Evolutionary conservation across 2,797 vertebrate species (phyloP).

Genomic region (Streptopelia turtur): DNA sequence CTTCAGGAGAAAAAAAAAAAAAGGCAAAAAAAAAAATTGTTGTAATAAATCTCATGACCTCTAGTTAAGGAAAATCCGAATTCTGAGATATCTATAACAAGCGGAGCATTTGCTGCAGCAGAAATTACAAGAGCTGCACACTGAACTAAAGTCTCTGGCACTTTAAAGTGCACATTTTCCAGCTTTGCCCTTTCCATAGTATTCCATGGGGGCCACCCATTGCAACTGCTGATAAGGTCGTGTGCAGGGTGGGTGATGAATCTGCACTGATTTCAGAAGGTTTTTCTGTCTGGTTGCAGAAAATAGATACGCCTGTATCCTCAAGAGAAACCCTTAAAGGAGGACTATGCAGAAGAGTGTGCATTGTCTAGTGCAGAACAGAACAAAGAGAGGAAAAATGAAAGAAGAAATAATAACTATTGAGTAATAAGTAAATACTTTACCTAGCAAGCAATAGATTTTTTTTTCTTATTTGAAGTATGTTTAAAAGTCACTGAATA

Average conservation of each 20-base stretch:
- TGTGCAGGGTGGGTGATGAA: constrained; percentile 54
- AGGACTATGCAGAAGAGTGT: not conserved
- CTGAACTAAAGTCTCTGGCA: constrained; percentile 4
- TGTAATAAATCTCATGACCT: not conserved
- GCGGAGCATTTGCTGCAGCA: not conserved
- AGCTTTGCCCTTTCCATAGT: constrained; percentile 61
- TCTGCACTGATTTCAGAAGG: constrained; percentile 38
- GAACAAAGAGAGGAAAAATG: not conserved
- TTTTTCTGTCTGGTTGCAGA: constrained; percentile 23
- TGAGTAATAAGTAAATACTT: not conserved
- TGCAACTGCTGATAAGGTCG: constrained; percentile 68
- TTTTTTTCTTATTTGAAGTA: not conserved
- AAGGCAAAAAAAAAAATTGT: rapidly evolving
- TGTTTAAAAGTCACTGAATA: not conserved
- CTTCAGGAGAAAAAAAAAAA: not conserved
- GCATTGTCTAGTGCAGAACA: not conserved
- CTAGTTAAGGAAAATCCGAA: not conserved
- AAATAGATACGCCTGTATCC: constrained; percentile 13
- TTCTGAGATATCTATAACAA: not conserved
- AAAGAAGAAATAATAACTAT: not conserved
- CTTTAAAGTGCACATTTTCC: constrained; percentile 49
- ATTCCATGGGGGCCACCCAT: constrained; percentile 40
- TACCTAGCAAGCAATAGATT: not conserved
- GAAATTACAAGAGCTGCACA: constrained; percentile 5
- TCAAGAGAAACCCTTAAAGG: not conserved